Evolutionary conservation across 2,113 vertebrate species (phyloP).

Genomic region (Labeo catla): DNA sequence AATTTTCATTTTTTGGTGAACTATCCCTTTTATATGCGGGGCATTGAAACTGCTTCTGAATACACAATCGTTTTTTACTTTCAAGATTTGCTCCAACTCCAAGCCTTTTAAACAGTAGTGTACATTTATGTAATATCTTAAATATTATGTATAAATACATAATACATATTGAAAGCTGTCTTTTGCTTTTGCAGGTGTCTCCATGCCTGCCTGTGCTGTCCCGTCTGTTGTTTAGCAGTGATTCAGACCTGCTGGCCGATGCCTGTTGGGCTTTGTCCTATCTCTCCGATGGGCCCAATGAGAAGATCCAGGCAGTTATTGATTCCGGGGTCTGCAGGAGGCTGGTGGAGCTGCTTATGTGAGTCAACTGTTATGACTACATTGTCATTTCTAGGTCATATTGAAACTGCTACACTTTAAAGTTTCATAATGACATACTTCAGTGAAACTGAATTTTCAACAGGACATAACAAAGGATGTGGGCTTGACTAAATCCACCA

Average conservation of each 20-base stretch:
- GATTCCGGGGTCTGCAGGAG: conserved; percentile 96
- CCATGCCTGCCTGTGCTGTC: conserved; percentile 95
- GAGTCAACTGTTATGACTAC: conserved; percentile 64
- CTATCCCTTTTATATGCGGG: too few relatives aligned
- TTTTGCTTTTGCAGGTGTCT: conserved; percentile 81
- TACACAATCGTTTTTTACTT: too few relatives aligned
- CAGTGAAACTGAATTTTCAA: background rate
- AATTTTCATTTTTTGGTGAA: too few relatives aligned
- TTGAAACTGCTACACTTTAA: background rate
- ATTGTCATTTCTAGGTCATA: background rate
- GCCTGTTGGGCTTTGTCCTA: conserved; percentile 99
- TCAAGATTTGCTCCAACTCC: too few relatives aligned
- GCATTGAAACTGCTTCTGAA: too few relatives aligned
- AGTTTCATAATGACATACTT: background rate
- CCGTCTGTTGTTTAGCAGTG: conserved; percentile 94
- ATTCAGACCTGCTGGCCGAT: conserved; percentile 95
- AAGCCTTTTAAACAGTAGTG: too few relatives aligned
- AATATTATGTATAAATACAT: too few relatives aligned
- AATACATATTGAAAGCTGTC: background rate
- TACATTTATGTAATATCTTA: too few relatives aligned
- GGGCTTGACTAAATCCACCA: background rate
- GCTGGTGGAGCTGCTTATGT: conserved; percentile 96
- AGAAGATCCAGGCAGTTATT: conserved; percentile 98
- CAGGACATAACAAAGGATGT: background rate
- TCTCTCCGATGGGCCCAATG: conserved; percentile 95